Evolutionary conservation across 2,113 vertebrate genomes (phyloP).

Genomic region (Saguinus midas): DNA sequence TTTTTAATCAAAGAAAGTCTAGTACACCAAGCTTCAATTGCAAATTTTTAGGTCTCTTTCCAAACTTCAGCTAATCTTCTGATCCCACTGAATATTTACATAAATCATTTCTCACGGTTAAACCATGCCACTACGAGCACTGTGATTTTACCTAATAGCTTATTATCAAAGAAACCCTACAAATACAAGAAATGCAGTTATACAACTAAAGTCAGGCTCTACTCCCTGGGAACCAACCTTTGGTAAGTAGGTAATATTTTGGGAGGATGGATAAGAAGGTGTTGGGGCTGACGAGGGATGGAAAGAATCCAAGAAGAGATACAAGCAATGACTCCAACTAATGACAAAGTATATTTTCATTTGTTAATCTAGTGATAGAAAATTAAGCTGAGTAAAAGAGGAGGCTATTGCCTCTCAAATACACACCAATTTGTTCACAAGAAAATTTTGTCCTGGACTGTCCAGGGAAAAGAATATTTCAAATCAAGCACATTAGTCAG

Average conservation of each 20-base stretch:
- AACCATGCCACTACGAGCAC: conserved; percentile 15
- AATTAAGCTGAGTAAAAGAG: not conserved
- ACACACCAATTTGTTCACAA: not conserved
- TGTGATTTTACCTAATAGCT: conserved; percentile 50
- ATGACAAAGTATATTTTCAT: not conserved
- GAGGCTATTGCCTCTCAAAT: not conserved
- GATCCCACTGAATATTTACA: conserved; percentile 53
- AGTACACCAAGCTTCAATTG: conserved; percentile 46
- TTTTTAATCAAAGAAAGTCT: conserved; percentile 65
- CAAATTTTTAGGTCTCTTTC: conserved; percentile 54
- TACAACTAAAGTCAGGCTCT: not conserved
- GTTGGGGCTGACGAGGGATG: not conserved
- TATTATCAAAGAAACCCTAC: conserved; percentile 50
- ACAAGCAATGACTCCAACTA: not conserved
- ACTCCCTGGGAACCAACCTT: not conserved
- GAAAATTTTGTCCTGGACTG: not conserved
- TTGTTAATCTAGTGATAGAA: not conserved
- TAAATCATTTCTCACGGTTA: conserved; percentile 59
- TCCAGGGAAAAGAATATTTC: not conserved
- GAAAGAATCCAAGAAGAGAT: not conserved
- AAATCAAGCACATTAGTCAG: not conserved
- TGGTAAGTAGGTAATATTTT: not conserved
- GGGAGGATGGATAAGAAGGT: not conserved
- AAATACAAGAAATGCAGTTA: conserved; percentile 14
- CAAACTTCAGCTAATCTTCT: conserved; percentile 60